These are phyloP conservation scores for Brachionus asplanchnoidis DNA, from an alignment of 1,140 invertebrate genomes.

Conservation along the genomic window DNA sequence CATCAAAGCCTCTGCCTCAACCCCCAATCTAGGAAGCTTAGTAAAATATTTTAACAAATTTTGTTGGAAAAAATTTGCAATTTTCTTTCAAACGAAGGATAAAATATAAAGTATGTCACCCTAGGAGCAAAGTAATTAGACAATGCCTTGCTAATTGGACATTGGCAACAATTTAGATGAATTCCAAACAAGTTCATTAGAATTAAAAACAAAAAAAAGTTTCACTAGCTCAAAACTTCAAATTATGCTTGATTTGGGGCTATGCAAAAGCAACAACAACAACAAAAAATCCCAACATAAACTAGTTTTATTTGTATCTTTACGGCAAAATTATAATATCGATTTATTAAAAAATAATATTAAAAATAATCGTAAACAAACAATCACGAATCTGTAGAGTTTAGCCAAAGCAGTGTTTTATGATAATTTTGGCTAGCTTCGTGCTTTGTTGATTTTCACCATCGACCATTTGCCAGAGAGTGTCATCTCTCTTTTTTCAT, in stretches of 20 bases:
- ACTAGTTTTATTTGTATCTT: slow-evolving; percentile 4
- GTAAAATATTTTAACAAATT: background rate
- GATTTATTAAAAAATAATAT: background rate
- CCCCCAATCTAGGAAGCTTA: background rate
- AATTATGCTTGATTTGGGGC: background rate
- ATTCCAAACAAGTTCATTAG: background rate
- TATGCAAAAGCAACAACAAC: background rate
- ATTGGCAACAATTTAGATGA: background rate
- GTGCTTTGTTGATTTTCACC: background rate
- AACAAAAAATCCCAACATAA: background rate
- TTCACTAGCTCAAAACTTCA: background rate
- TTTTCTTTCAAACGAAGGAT: background rate
- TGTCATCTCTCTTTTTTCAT: background rate
- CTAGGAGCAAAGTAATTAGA: background rate
- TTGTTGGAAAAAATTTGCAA: background rate
- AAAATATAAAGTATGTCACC: background rate
- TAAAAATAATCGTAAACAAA: background rate
- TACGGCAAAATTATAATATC: slow-evolving; percentile 2
- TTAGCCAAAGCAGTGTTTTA: background rate
- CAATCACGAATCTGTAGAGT: background rate
- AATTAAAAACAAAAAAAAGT: background rate
- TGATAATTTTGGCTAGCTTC: background rate
- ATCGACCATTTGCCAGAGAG: background rate
- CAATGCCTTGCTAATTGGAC: background rate
- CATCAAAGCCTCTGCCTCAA: too few species aligned